phyloP scores from a whole-genome alignment of 2,797 vertebrate species.

The Neostethus bicornis region DNA sequence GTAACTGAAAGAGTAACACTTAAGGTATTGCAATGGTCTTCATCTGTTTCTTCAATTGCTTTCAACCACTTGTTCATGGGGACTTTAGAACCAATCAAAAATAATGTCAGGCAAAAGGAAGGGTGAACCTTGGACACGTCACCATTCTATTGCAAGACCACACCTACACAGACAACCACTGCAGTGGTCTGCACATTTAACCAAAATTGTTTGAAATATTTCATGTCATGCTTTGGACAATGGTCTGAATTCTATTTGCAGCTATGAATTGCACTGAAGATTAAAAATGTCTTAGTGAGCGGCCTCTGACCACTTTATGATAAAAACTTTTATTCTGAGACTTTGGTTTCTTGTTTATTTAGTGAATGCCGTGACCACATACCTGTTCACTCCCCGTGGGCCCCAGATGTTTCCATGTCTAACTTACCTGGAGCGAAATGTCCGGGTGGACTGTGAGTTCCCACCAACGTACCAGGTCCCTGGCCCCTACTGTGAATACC shows the following conservation, averaged over 20 bases:
- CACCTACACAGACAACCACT: too few relatives aligned
- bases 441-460: conserved; percentile 83
- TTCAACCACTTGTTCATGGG: too few relatives aligned
- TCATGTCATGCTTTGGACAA: too few relatives aligned
- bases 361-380: conserved; percentile 64
- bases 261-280: background rate
- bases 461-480: conserved; percentile 72
- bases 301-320: background rate
- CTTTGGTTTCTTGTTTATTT: conserved; percentile 33
- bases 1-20: too few relatives aligned
- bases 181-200: too few relatives aligned
- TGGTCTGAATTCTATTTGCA: background rate
- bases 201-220: background rate
- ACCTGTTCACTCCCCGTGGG: conserved; percentile 77
- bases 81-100: too few relatives aligned
- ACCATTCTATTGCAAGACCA: too few relatives aligned
- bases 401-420: conserved; percentile 84
- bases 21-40: too few relatives aligned
- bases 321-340: background rate
- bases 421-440: conserved; percentile 80
- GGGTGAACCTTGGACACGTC: too few relatives aligned
- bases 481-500: conserved; percentile 82
- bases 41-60: too few relatives aligned
- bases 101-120: too few relatives aligned
- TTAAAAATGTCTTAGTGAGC: background rate